A percentile compares a stretch with the other conserved stretches of the same genome.
These are phyloP conservation scores for Drosophila greeni DNA, from an alignment of 2,888 invertebrate species.

Conservation along the genomic window DNA sequence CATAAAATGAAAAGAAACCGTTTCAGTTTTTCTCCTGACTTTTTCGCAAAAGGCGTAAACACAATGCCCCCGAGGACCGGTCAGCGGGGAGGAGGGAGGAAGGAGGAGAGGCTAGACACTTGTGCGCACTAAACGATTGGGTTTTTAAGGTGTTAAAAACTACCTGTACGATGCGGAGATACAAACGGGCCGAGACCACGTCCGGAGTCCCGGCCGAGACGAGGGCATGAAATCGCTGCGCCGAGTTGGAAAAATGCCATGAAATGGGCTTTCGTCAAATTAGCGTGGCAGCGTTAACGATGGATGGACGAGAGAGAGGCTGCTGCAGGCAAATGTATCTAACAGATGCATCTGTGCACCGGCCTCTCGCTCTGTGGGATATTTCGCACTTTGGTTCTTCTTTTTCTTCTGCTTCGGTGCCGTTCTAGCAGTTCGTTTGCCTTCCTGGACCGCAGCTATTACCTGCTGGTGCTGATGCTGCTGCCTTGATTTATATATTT, in stretches of 20 bases:
- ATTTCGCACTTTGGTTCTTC: conserved; percentile 66
- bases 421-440: conserved; percentile 51
- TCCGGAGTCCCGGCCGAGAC: conserved; percentile 17
- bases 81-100: conserved; percentile 19
- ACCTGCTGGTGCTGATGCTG: conserved; percentile 9
- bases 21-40: conserved; percentile 46
- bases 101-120: conserved; percentile 37
- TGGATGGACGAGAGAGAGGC: conserved; percentile 39
- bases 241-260: conserved; percentile 65
- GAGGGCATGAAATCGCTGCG: conserved; percentile 60
- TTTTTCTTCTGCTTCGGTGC: conserved; percentile 6
- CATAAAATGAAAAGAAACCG: conserved; percentile 39
- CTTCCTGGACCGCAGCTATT: conserved; percentile 19
- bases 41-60: conserved; percentile 71
- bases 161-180: conserved; percentile 60
- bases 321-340: conserved; percentile 28
- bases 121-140: conserved; percentile 36
- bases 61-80: conserved; percentile 31
- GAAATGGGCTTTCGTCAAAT: conserved; percentile 77
- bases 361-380: conserved; percentile 64
- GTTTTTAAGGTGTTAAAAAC: conserved; percentile 64
- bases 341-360: conserved; percentile 31
- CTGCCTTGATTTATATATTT: conserved; percentile 42
- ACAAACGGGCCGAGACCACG: conserved; percentile 9
- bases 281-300: conserved; percentile 75